Conservation (phyloP, 2,113 vertebrate genomes). For the Meleagris gallopavo region DNA sequence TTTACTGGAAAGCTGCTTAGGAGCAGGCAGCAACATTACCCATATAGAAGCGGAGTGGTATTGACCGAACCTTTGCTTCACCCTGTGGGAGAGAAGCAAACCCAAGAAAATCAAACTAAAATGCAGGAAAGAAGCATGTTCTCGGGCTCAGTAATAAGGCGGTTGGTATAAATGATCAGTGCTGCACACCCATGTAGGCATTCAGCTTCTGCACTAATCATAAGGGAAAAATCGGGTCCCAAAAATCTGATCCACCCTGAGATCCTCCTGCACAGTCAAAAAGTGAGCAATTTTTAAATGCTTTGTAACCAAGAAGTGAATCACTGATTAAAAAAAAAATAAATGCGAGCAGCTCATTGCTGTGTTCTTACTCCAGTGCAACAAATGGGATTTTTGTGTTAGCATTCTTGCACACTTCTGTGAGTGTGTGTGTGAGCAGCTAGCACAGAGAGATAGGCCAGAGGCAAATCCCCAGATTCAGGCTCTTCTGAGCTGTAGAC, state of each 20-base stretch:
- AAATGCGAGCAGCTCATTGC: background rate
- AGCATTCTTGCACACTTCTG: background rate
- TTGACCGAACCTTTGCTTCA: background rate
- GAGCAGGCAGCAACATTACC: background rate
- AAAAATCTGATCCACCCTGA: background rate
- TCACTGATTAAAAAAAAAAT: background rate
- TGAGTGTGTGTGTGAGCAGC: background rate
- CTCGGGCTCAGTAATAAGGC: background rate
- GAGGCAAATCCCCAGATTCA: conserved; percentile 18
- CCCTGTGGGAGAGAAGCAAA: background rate
- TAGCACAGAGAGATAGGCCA: background rate
- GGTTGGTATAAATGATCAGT: background rate
- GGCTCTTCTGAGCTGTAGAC: background rate
- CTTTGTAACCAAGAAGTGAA: background rate
- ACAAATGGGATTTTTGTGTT: background rate
- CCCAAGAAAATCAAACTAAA: background rate
- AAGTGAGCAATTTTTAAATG: background rate
- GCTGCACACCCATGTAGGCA: background rate
- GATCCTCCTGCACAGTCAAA: background rate
- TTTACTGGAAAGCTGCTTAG: background rate
- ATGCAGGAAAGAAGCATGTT: background rate
- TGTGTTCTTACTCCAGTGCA: background rate
- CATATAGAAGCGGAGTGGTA: background rate
- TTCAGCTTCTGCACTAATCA: background rate
- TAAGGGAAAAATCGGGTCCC: background rate